Conservation (phyloP, 2,888 invertebrate genomes). For the Napeogenes inachia region DNA sequence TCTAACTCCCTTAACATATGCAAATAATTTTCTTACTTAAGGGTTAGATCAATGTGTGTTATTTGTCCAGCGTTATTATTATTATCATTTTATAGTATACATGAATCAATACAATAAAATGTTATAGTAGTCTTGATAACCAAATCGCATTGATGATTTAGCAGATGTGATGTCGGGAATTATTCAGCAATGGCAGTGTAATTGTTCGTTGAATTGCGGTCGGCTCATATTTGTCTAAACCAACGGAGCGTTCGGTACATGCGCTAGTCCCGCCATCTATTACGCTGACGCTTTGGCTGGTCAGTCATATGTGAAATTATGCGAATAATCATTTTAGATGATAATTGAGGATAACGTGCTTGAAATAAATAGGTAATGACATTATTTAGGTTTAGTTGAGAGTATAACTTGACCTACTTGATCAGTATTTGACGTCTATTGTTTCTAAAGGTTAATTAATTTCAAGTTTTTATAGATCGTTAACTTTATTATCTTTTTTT, state of each 20-base stretch:
- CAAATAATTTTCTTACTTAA: too few relatives aligned
- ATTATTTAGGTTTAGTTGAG: neutral
- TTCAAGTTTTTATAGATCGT: neutral
- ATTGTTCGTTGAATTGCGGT: constrained; percentile 18
- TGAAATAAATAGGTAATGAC: neutral
- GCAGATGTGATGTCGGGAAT: constrained; percentile 7
- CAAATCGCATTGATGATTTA: constrained; percentile 15
- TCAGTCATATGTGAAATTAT: constrained; percentile 6
- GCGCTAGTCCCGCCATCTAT: constrained; percentile 5
- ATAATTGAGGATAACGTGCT: constrained; percentile 6
- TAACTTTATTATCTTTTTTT: neutral
- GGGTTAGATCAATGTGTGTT: too few relatives aligned
- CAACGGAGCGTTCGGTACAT: constrained; percentile 10
- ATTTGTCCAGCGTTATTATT: too few relatives aligned
- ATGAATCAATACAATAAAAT: neutral
- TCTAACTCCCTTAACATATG: too few relatives aligned
- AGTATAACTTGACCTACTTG: neutral
- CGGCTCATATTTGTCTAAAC: constrained; percentile 21
- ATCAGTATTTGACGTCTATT: neutral
- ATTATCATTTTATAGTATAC: too few relatives aligned
- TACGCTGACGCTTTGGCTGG: constrained; percentile 3
- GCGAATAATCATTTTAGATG: constrained; percentile 7
- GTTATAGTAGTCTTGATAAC: neutral
- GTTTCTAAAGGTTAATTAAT: neutral
- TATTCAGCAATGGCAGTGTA: constrained; percentile 17